Percentiles rank a stretch among this genome's conserved stretches.
These are phyloP conservation scores for Cephalopachus bancanus DNA, from an alignment of 2,797 vertebrate species.

Conservation along the genomic window DNA sequence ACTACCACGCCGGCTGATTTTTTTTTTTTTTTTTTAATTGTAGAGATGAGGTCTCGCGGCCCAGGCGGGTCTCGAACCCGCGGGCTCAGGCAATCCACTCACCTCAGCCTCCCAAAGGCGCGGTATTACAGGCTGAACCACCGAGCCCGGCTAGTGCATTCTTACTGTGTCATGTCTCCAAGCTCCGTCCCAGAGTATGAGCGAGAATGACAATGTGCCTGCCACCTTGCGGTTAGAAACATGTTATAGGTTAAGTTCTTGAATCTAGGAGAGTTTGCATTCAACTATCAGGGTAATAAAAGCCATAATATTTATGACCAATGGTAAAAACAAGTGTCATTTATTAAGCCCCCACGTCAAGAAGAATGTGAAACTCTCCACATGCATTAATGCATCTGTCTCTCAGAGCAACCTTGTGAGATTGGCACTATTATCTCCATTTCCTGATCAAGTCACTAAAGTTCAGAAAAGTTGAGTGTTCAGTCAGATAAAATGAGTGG, in stretches of 20 bases:
- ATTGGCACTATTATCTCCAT: background rate
- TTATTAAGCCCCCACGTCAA: background rate
- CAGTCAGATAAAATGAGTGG: background rate
- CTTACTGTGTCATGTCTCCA: background rate
- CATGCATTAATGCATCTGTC: background rate
- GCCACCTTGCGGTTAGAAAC: conserved; percentile 28
- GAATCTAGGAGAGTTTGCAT: conserved; percentile 44
- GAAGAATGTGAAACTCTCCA: background rate
- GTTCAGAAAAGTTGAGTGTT: background rate
- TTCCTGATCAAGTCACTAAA: background rate
- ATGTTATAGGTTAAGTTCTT: background rate
- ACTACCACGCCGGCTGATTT: no score
- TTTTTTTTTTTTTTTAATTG: no score
- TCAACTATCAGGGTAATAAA: conserved; percentile 12
- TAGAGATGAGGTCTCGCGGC: no score
- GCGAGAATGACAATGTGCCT: background rate
- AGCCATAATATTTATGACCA: background rate
- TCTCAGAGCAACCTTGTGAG: background rate
- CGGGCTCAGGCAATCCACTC: no score
- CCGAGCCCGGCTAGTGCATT: no score
- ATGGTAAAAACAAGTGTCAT: background rate
- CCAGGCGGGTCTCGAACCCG: no score
- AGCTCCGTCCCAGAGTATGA: background rate
- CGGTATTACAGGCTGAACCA: no score
- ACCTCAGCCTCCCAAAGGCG: no score